Evolutionary conservation across 1,140 invertebrate genomes (phyloP), one percentile per base, ranked within the genome.

Genomic region (Orius laevigatus): DNA sequence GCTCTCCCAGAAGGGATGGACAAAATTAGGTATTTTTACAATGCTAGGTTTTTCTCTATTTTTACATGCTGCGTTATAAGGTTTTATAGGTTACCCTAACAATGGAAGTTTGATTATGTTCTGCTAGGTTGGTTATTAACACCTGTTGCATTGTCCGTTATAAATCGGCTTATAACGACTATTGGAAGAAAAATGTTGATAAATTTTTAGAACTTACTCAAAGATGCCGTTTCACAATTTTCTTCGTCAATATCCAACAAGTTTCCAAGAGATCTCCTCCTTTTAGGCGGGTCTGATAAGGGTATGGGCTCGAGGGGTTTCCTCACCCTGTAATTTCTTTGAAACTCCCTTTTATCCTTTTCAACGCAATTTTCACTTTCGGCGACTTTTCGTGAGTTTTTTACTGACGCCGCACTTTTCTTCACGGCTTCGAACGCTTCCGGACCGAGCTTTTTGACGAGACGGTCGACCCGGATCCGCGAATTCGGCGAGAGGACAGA

Each of bases 401-500:
- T 25, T 8, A 25, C 25, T 25, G 3, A 3, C 3, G 8, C 25
- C 25, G 25, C 25, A 25, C 25, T 25, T 25, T n/a, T 46, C 14
- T 41, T 40, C 12, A 15, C 42, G 43, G 50, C 50, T 8, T 44
- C 31, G 31, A 44, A 34, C 35, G 46, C 52, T 42, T 50, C 47
- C 8, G 48, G 47, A 12, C 47, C 52, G 9, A 53, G 34, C 40
- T 12, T 49, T 31, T 45, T 50, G 31, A 50, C 52, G 15, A 49
- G 36, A 1, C 52, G 25, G 14, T 45, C 48, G 14, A 49, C 43
- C 2, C 41, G 12, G 48, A 33, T 33, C 11, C 43, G 33, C 15
- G 42, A 49, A 2, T 16, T 31, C 15, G 52, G 52, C 1, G 40
- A 49, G 1, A 49, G 35, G 14, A 19, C 32, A 20, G 48, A 33